Percentiles rank a stretch among this genome's conserved stretches.
phyloP scores from a whole-genome alignment of 2,113 vertebrate genomes.

The Stegostoma tigrinum region DNA sequence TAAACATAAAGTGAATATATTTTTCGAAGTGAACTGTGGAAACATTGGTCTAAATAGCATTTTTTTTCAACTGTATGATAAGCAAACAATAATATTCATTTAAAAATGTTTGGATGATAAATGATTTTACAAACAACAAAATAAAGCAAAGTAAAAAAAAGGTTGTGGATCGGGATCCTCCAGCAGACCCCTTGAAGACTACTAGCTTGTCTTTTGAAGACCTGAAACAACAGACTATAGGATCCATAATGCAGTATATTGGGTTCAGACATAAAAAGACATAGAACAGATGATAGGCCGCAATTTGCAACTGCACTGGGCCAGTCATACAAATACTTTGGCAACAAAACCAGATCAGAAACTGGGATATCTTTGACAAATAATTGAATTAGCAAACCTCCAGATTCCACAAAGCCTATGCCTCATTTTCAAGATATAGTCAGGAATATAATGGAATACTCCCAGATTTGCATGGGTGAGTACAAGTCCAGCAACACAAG shows the following conservation, averaged over 20 bases:
- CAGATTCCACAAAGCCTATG: not conserved
- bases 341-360: not conserved
- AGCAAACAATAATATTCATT: not conserved
- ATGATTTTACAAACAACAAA: not conserved
- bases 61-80: not conserved
- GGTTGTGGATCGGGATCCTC: not conserved
- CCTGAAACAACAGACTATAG: not conserved
- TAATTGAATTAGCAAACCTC: not conserved
- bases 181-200: not conserved
- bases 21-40: not conserved
- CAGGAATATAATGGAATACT: not conserved
- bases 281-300: not conserved
- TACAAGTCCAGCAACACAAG: not conserved
- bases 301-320: not conserved
- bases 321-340: not conserved
- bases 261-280: not conserved
- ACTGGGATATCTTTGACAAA: not conserved
- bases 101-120: not conserved
- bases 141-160: not conserved
- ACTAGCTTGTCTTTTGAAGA: not conserved
- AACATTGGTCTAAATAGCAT: not conserved
- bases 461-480: not conserved
- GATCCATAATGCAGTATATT: not conserved
- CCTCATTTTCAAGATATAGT: not conserved
- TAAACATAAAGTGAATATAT: not conserved